Evolutionary conservation across 2,113 vertebrate species (phyloP).

Genomic region (Proteles cristata): DNA sequence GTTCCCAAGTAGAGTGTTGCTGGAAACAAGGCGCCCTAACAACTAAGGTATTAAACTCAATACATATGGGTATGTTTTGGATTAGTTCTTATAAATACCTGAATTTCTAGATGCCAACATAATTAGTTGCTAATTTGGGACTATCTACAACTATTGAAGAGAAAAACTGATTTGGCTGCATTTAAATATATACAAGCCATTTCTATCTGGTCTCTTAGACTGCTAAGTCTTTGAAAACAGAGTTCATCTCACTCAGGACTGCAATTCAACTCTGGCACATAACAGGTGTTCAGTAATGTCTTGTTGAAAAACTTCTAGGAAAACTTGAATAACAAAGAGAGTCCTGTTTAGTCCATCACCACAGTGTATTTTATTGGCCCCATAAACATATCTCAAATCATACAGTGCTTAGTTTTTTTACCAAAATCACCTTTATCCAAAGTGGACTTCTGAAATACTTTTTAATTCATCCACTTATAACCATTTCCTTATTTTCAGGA

Average conservation of each 20-base stretch:
- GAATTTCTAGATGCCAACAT: background rate
- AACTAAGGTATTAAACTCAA: background rate
- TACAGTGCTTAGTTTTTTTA: background rate
- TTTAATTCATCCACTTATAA: background rate
- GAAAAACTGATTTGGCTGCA: background rate
- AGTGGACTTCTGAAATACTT: background rate
- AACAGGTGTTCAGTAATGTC: background rate
- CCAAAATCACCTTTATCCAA: background rate
- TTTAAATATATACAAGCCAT: background rate
- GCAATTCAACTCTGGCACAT: background rate
- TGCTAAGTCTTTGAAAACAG: background rate
- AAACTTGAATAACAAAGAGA: background rate
- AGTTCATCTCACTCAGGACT: background rate
- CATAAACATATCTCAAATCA: background rate
- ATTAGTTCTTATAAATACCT: constrained; percentile 20
- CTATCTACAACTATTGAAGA: background rate
- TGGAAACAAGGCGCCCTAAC: background rate
- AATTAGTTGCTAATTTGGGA: constrained; percentile 17
- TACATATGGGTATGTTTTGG: background rate
- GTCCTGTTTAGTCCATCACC: background rate
- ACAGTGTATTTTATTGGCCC: background rate
- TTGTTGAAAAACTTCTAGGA: background rate
- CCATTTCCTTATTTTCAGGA: background rate
- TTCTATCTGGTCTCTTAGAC: background rate
- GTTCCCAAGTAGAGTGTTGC: background rate